A percentile compares a stretch with the other conserved stretches of the same genome.
phyloP scores from a whole-genome alignment of 2,113 vertebrate species.

The Leucopternis melanops region DNA sequence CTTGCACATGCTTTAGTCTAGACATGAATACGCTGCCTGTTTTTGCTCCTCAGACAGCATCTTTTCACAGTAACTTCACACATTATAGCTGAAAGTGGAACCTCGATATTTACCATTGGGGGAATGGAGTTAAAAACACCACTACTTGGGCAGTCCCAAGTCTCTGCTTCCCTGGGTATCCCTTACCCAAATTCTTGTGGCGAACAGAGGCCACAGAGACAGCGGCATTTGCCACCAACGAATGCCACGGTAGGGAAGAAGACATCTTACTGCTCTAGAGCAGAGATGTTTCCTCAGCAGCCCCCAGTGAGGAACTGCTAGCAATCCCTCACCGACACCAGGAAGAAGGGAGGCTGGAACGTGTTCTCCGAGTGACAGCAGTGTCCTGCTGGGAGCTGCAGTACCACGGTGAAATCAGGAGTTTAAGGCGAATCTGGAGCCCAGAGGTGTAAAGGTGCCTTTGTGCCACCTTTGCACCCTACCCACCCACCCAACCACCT shows the following conservation, averaged over 20 bases:
- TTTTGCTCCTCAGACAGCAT: constrained; percentile 42
- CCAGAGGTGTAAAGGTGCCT: background rate
- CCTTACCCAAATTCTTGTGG: background rate
- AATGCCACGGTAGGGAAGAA: background rate
- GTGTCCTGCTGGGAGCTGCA: background rate
- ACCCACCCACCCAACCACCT: background rate
- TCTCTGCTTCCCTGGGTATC: background rate
- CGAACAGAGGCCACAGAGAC: background rate
- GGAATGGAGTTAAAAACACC: background rate
- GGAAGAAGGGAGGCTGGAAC: background rate
- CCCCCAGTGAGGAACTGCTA: background rate
- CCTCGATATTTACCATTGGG: background rate
- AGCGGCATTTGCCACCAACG: background rate
- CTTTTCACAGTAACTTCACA: constrained; percentile 42
- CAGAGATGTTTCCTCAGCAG: background rate
- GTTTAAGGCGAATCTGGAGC: background rate
- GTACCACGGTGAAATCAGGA: background rate
- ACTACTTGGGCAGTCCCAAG: background rate
- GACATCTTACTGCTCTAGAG: background rate
- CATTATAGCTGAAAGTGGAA: background rate
- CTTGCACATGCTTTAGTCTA: constrained; percentile 55
- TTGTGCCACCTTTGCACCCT: background rate
- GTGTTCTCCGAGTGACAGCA: background rate
- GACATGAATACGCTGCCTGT: constrained; percentile 50
- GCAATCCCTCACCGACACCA: background rate